Evolutionary conservation across 2,797 vertebrate species (phyloP), one percentile per base, ranked within the genome.

Genomic region (Danio tinwini): DNA sequence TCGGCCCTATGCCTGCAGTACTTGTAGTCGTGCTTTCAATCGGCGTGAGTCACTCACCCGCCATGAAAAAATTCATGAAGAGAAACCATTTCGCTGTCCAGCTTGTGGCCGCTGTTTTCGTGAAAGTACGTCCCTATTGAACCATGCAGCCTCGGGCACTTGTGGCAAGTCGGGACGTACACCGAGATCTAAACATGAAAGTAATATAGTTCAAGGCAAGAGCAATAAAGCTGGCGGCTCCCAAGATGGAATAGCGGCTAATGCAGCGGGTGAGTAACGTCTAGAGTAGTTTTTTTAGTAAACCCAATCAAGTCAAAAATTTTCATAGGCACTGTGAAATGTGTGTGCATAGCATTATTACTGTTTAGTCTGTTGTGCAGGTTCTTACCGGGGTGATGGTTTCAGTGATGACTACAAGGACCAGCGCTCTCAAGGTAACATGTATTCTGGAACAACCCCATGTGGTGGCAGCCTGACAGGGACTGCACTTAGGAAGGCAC

Each of bases 31-130:
- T 84, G 94, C 96, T 83, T 98, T 98, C 92, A 98, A 97, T 91
- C 96, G 97, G 80, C 95, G 96, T 80, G 97, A 97, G 90, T 97
- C 96, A 87, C 94, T 98, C 87, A 97, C 97, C 83, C 95, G 97
- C 53, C 97, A 98, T 82, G 96, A 96, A 75, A 97, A 97, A 88
- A 97, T 97, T 90, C 97, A 98, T 87, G 96, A 95, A 83, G 96
- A 97, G 82, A 94, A 93, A 87, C 96, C 96, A 0, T 98, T 96
- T 53, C 94, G 95, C 87, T 98, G 97, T 83, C 96, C 96, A 0
- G 94, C 95, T 74, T 98, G 97, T 81, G 95, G 96, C 74, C 94
- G 94, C 87, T 91, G 94, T 89, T 95, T 95, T 89, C 93, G 94
- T 82, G 94, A 95, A 88, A 94, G 93, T 90, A 94, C 94, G 79